Percentiles rank a stretch among this genome's conserved stretches.
Conservation (phyloP, 2,113 vertebrate genomes). For the Callopanchax toddi region DNA sequence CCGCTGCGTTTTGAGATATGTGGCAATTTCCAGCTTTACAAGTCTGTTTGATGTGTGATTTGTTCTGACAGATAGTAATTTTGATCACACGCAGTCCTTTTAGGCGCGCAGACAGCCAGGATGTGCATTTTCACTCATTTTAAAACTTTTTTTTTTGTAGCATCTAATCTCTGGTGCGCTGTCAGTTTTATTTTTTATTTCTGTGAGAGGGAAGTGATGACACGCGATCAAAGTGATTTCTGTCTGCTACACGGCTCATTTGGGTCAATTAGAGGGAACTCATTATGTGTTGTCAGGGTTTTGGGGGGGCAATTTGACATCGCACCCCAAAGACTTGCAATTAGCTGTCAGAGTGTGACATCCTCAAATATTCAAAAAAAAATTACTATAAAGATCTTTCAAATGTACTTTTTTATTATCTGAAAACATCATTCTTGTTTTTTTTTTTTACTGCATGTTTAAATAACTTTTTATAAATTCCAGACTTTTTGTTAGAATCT, state of each 20-base stretch:
- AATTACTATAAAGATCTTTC: slow-evolving; percentile 21
- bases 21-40: slow-evolving; percentile 17
- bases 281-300: slow-evolving; percentile 48
- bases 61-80: slow-evolving; percentile 32
- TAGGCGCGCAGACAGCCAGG: slow-evolving; percentile 22
- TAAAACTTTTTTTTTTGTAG: slow-evolving; percentile 11
- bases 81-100: slow-evolving; percentile 1
- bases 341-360: slow-evolving; percentile 49
- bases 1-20: background rate
- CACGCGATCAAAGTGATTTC: slow-evolving; percentile 67
- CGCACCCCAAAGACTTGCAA: slow-evolving; percentile 41
- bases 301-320: slow-evolving; percentile 32
- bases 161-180: slow-evolving; percentile 20
- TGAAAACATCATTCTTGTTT: background rate
- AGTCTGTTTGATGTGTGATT: slow-evolving; percentile 40
- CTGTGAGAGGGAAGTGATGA: slow-evolving; percentile 46
- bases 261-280: slow-evolving; percentile 64
- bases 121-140: slow-evolving; percentile 10
- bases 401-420: background rate
- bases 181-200: slow-evolving; percentile 9
- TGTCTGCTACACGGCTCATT: slow-evolving; percentile 54
- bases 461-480: no score
- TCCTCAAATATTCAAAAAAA: slow-evolving; percentile 40
- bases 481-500: no score
- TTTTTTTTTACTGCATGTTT: no score